Percentiles rank a stretch among this genome's conserved stretches.
Evolutionary conservation across 1,140 invertebrate species (phyloP).

Genomic region (Scaptomyza graminum): DNA sequence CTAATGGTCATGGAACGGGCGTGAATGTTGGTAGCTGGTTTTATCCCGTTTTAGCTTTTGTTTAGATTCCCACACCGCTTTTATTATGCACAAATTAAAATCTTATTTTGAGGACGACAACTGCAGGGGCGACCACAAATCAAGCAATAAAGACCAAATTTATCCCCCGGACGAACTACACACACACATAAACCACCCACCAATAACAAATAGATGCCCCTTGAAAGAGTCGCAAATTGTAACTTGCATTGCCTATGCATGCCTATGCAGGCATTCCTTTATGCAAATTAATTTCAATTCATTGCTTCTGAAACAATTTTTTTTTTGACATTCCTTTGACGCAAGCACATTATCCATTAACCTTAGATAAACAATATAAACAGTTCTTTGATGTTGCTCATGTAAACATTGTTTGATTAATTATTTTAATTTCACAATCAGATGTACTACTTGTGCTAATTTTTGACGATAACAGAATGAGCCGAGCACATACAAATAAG

Average conservation of each 20-base stretch:
- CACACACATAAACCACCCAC: not conserved
- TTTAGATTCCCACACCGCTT: conserved; percentile 32
- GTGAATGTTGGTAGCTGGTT: conserved; percentile 16
- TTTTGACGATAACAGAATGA: no score
- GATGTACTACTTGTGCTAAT: no score
- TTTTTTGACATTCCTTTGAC: conserved; percentile 74
- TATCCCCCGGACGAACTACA: conserved; percentile 17
- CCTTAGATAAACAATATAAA: conserved; percentile 63
- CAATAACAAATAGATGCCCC: not conserved
- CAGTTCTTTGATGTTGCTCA: conserved; percentile 67
- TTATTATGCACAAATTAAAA: conserved; percentile 72
- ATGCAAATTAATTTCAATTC: conserved; percentile 82
- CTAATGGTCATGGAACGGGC: not conserved
- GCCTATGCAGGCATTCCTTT: conserved; percentile 72
- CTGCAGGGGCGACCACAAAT: conserved; percentile 40
- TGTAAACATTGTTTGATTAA: conserved; percentile 64
- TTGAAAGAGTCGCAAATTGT: conserved; percentile 20
- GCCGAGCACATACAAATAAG: no score
- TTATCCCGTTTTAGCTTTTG: conserved; percentile 26
- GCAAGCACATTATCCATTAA: conserved; percentile 63
- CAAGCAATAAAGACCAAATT: conserved; percentile 53
- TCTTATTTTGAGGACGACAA: conserved; percentile 57
- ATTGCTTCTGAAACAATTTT: conserved; percentile 74
- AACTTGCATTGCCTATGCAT: conserved; percentile 14
- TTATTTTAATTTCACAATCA: conserved; percentile 50